phyloP scores from a whole-genome alignment of 2,888 invertebrate genomes.

The Latrodectus hesperus region DNA sequence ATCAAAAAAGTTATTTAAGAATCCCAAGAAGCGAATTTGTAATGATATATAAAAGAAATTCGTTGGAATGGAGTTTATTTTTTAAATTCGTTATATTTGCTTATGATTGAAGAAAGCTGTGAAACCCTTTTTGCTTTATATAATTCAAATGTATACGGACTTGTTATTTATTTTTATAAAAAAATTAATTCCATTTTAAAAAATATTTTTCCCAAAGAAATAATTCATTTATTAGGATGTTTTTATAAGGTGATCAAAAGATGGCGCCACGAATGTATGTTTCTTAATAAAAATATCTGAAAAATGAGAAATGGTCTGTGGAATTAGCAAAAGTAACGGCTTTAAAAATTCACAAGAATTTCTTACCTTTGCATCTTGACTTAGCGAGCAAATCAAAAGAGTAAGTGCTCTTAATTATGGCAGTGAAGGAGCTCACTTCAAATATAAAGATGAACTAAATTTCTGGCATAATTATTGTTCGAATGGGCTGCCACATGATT shows the following conservation, averaged over 20 bases:
- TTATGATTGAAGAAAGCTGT: too few species aligned
- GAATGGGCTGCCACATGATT: background rate
- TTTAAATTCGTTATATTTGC: too few species aligned
- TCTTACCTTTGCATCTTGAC: slow-evolving; percentile 12
- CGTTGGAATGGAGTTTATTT: too few species aligned
- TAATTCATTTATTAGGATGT: background rate
- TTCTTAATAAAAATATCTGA: background rate
- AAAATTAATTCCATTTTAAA: too few species aligned
- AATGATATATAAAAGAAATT: too few species aligned
- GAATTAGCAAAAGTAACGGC: background rate
- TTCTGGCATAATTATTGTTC: slow-evolving; percentile 44
- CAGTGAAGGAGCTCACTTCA: slow-evolving; percentile 27
- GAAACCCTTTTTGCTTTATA: too few species aligned
- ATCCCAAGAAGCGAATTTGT: too few species aligned
- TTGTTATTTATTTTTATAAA: too few species aligned
- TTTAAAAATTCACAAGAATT: background rate
- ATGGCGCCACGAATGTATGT: slow-evolving; percentile 46
- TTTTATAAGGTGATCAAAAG: slow-evolving; percentile 23
- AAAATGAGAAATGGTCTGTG: background rate
- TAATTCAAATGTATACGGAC: too few species aligned
- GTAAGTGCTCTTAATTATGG: slow-evolving; percentile 55
- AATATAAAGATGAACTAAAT: slow-evolving; percentile 62
- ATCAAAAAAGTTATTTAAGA: too few species aligned
- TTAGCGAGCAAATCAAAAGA: slow-evolving; percentile 15
- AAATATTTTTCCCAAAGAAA: too few species aligned